These are phyloP conservation scores for Polydrusus pterygomalis DNA, from an alignment of 2,888 invertebrate genomes.

Conservation along the genomic window DNA sequence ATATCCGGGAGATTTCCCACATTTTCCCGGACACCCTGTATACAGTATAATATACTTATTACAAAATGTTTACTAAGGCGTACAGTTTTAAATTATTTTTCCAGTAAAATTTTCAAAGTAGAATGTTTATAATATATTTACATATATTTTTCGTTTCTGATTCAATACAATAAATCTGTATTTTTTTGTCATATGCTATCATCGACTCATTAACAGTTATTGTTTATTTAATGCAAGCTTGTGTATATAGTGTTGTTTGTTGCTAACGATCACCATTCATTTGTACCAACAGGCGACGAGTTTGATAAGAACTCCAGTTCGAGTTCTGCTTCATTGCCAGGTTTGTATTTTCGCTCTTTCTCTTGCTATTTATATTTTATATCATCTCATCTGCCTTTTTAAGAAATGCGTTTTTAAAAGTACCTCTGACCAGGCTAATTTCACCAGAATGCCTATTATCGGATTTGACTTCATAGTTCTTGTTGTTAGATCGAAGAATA, in stretches of 20 bases:
- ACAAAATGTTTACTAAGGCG: no score
- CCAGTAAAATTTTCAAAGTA: no score
- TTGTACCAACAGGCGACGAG: conserved; percentile 75
- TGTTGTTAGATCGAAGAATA: no score
- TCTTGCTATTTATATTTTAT: conserved; percentile 62
- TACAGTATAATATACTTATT: no score
- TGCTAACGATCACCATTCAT: conserved; percentile 63
- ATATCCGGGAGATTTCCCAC: no score
- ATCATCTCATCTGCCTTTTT: conserved; percentile 58
- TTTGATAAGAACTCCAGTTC: conserved; percentile 82
- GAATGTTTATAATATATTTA: no score
- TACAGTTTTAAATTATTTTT: no score
- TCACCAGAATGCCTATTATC: neutral
- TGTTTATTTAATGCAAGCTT: conserved; percentile 49
- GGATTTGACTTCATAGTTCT: no score
- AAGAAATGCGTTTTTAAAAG: conserved; percentile 17
- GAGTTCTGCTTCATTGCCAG: conserved; percentile 81
- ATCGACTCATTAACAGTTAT: conserved; percentile 21
- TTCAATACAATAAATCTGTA: conserved; percentile 12
- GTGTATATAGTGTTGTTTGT: conserved; percentile 58
- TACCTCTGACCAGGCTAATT: neutral
- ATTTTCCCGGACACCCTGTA: no score
- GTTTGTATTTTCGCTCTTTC: conserved; percentile 72
- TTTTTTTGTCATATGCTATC: conserved; percentile 27
- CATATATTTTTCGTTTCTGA: no score